Conservation (phyloP, 2,113 vertebrate species). For the Pteropus alecto region DNA sequence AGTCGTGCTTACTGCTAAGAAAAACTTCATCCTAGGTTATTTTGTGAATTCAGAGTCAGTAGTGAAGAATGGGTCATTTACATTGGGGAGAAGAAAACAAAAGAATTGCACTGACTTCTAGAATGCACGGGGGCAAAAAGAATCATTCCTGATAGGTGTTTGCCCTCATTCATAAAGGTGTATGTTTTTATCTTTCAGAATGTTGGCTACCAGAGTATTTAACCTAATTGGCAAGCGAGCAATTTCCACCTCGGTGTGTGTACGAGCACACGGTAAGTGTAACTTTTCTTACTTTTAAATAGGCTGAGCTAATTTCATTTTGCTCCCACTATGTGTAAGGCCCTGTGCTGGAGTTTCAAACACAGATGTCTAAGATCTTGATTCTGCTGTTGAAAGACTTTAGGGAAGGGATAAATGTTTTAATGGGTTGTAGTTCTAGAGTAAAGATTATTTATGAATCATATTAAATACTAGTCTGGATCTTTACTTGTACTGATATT, state of each 20-base stretch:
- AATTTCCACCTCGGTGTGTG: constrained; percentile 90
- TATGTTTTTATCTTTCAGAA: constrained; percentile 80
- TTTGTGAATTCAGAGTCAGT: not conserved
- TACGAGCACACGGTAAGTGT: constrained; percentile 89
- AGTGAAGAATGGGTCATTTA: not conserved
- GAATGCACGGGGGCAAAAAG: not conserved
- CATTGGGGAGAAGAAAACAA: not conserved
- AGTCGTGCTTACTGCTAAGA: not conserved
- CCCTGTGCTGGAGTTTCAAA: not conserved
- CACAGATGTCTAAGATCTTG: not conserved
- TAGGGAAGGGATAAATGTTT: not conserved
- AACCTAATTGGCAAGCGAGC: constrained; percentile 90
- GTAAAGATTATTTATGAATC: not conserved
- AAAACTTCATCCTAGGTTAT: not conserved
- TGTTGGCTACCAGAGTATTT: constrained; percentile 91
- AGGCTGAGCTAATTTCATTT: not conserved
- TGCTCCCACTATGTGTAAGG: not conserved
- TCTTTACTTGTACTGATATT: not conserved
- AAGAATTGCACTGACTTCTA: not conserved
- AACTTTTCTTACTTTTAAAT: not conserved
- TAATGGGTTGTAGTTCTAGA: not conserved
- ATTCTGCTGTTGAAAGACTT: not conserved
- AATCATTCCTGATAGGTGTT: not conserved
- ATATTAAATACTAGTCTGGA: not conserved
- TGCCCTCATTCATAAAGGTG: not conserved